Evolutionary conservation across 2,113 vertebrate species (phyloP).

Genomic region (Glaucidium brasilianum): DNA sequence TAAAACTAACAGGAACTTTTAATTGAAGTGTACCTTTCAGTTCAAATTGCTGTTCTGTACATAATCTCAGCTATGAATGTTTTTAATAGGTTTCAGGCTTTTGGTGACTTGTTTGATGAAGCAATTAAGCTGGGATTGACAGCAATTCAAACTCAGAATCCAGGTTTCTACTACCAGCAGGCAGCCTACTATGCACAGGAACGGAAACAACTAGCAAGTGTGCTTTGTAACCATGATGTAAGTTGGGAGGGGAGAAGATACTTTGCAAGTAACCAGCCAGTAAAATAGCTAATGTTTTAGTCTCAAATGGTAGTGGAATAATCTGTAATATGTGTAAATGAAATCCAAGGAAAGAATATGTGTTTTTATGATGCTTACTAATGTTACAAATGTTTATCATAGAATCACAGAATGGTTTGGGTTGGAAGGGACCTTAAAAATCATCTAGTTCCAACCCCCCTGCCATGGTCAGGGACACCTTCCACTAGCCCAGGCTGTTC

Average conservation of each 20-base stretch:
- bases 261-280: background rate
- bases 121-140: conserved; percentile 96
- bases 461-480: no score
- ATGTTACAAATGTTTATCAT: background rate
- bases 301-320: background rate
- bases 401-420: no score
- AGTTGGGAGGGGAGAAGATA: conserved; percentile 8
- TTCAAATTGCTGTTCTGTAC: background rate
- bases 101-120: conserved; percentile 98
- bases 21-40: background rate
- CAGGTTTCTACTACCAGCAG: conserved; percentile 98
- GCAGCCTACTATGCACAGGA: conserved; percentile 96
- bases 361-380: background rate
- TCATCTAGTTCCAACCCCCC: no score
- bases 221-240: conserved; percentile 90
- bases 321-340: background rate
- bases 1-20: background rate
- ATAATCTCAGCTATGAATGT: background rate
- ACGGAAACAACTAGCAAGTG: conserved; percentile 83
- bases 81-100: conserved; percentile 88
- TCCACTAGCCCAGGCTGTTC: no score
- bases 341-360: background rate
- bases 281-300: background rate
- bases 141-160: conserved; percentile 98
- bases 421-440: no score